Evolutionary conservation across 1,140 invertebrate genomes (phyloP).

Genomic region (Drosophila littoralis): DNA sequence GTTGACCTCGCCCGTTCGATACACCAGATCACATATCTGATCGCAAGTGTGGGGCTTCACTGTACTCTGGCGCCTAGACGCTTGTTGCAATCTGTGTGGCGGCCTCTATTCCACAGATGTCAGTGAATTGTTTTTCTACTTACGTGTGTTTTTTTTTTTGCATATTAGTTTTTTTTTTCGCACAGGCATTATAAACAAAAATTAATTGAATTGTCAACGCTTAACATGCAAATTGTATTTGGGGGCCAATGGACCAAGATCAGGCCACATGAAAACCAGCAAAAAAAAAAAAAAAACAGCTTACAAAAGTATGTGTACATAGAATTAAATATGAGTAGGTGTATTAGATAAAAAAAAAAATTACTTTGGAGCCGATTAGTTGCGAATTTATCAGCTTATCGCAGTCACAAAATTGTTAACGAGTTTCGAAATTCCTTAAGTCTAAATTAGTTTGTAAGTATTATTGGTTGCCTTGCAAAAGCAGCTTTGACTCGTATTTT

Average conservation of each 20-base stretch:
- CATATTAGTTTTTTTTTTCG: slow-evolving; percentile 11
- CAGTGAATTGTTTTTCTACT: slow-evolving; percentile 22
- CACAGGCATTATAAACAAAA: slow-evolving; percentile 50
- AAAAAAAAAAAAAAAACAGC: neutral
- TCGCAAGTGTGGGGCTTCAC: slow-evolving; percentile 16
- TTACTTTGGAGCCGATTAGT: neutral
- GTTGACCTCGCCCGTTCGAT: slow-evolving; percentile 24
- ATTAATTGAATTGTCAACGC: slow-evolving; percentile 74
- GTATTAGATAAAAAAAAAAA: neutral
- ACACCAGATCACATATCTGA: neutral
- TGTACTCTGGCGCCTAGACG: slow-evolving; percentile 27
- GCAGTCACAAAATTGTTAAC: neutral
- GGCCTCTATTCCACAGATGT: slow-evolving; percentile 20
- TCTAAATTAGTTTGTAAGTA: slow-evolving; percentile 3
- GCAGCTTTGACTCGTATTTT: neutral
- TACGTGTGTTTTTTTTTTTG: neutral
- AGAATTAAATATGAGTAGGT: slow-evolving; percentile 2
- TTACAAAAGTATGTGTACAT: neutral
- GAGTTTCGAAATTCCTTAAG: slow-evolving; percentile 7
- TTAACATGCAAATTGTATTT: slow-evolving; percentile 41
- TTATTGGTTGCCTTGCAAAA: neutral
- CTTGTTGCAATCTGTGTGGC: slow-evolving; percentile 8
- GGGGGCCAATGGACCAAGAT: slow-evolving; percentile 21
- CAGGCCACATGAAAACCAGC: slow-evolving; percentile 15
- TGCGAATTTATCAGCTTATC: slow-evolving; percentile 6